Base-by-base conservation (phyloP, 2,797 vertebrate species). In the Etheostoma nigrum region DNA sequence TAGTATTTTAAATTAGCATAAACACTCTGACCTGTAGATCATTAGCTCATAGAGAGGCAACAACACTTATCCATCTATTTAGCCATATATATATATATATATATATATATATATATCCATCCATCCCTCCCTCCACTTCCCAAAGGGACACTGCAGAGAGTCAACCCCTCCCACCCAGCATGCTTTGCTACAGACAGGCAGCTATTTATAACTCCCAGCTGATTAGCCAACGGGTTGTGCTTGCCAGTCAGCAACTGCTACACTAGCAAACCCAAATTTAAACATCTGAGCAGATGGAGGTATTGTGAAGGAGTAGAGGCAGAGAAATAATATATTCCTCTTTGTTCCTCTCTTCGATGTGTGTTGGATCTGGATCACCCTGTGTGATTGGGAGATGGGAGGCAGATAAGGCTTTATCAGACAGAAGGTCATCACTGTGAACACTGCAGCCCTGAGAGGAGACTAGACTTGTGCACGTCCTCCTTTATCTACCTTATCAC, bases 121-220 rank as follows among this genome's bases (percentile, higher is more conserved):
- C 63, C 67, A 84, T 76, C 84, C 79, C 79, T 91, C 83, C 66
- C 54, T 59, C 78, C 25, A 11, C 76, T 76, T 77, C 83, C 90
- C 76, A 84, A 86, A 87, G 87, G 84, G 86, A 89, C 79, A 87
- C 82, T 91, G 89, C 88, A 85, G 85, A 79, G 85, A 91, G 83
- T 91, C 88, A 83, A 89, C 89, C 88, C 79, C 83, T 83, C 82
- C 81, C 88, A 93, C 92, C 93, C 93, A 92, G 89, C 88, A 91
- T 93, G 88, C 92, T 85, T 92, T 93, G 92, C 91, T 82, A 81
- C 90, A 90, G 91, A 91, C 91, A 89, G 89, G 87, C 87, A 90
- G 90, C 93, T 95, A 93, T 95, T 95, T 95, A 94, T 95, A 95
- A 94, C 91, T 92, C 91, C 88, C 81, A 86, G 89, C 92, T 93